Base-by-base conservation (phyloP, 1,140 invertebrate genomes). In the Euura saliciscinereae region DNA sequence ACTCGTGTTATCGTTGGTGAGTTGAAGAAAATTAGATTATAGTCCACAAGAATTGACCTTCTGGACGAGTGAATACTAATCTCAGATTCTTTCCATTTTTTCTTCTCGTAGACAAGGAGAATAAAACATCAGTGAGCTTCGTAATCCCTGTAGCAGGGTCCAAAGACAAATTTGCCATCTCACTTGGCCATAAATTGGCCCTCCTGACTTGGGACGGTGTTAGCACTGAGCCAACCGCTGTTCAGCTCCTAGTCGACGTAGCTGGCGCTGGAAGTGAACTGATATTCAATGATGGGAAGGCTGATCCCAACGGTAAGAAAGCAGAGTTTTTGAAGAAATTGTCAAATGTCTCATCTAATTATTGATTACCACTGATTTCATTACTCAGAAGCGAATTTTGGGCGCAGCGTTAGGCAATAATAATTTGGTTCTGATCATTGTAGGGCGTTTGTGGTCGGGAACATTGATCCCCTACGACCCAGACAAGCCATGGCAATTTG, bases 201-300 rank as follows among this genome's bases (percentile, higher is more conserved):
- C 28, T 75, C 45, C 69, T 74, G 28, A 77, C 74, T 69, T 79
- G 79, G 73, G 86, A 84, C 43, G 84, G 79, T 6, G 76, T 76
- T 8, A 71, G 69, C 11, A 11, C 44, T 59, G 68, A 46, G 2
- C 45, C 69, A 45, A 65, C 45, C 10, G 43, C 59, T 43, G 8
- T 70, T 42, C 45, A 73, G 46, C 44, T 73, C 13, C 46, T 73
- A 43, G 72, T 43, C 8, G 59, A 59, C 6, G 45, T 71, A 8
- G 72, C 71, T 64, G 42, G 71, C 44, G 43, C 45, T 51, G 45
- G 43, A 65, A 82, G 72, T 75, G 85, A 70, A 42, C 8, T 10
- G 8, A n/a, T 59, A 59, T 85, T 89, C 71, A 89, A 89, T 77
- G 88, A 89, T 76, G 88, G 83, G 2, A 89, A 89, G 76, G 88